Conservation (phyloP, 2,113 vertebrate genomes). For the Zootoca vivipara region DNA sequence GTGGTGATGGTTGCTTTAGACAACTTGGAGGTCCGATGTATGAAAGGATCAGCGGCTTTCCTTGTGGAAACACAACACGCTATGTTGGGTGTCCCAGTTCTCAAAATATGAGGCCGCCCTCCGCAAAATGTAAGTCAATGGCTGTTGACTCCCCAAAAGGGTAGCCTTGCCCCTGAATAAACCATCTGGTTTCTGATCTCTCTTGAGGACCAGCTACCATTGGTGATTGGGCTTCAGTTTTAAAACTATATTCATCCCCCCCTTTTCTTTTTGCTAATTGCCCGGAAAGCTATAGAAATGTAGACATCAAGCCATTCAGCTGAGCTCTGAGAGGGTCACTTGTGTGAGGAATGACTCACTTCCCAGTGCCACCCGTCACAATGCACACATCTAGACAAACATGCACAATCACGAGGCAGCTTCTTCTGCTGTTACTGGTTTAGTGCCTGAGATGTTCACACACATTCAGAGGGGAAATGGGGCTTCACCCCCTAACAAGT, state of each 20-base stretch:
- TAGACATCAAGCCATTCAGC: constrained; percentile 11
- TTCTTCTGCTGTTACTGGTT: not conserved
- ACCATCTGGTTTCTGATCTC: not conserved
- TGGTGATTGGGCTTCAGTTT: rapidly evolving
- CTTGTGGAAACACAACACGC: not conserved
- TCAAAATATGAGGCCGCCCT: not conserved
- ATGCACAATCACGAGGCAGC: not conserved
- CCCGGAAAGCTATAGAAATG: constrained; percentile 32
- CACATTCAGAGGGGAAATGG: not conserved
- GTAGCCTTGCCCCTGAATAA: not conserved
- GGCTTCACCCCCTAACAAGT: not conserved
- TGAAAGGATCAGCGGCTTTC: not conserved
- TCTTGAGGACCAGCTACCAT: not conserved
- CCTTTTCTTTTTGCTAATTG: not conserved
- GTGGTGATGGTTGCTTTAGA: not conserved
- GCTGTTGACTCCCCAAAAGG: not conserved
- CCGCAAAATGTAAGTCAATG: not conserved
- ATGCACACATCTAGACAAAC: rapidly evolving
- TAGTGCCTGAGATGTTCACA: not conserved
- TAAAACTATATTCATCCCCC: not conserved
- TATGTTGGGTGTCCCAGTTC: not conserved
- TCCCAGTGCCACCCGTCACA: rapidly evolving
- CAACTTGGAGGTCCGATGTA: no score
- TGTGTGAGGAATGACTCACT: not conserved
- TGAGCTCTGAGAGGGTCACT: not conserved